Evolutionary conservation across 2,888 invertebrate genomes (phyloP).

Genomic region (Chrysolina haemoptera): DNA sequence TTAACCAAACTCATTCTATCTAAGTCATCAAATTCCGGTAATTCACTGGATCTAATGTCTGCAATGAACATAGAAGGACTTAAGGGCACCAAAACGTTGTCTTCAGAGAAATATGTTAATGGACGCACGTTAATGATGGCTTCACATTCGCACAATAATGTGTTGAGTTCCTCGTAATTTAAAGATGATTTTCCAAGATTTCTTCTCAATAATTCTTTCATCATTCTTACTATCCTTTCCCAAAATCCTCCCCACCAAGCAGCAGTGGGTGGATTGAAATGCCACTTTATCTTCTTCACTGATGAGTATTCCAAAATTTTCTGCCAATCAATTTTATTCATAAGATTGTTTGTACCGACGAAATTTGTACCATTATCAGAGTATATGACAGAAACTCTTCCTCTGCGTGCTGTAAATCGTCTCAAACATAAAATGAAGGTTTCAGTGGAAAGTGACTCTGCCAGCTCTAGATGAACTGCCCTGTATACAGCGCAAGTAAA

Average conservation of each 20-base stretch:
- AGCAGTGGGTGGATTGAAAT: conserved; percentile 64
- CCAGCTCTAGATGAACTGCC: conserved; percentile 17
- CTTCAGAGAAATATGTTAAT: conserved; percentile 18
- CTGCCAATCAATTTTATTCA: conserved; percentile 13
- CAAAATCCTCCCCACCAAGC: conserved; percentile 63
- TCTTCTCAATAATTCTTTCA: conserved; percentile 63
- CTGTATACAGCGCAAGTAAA: conserved; percentile 27
- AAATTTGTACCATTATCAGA: conserved; percentile 34
- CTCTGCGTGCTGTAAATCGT: conserved; percentile 14
- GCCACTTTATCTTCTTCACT: conserved; percentile 52
- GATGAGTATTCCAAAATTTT: conserved; percentile 45
- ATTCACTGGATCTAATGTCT: too few relatives aligned
- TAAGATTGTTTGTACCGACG: conserved; percentile 24
- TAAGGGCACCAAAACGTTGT: conserved; percentile 14
- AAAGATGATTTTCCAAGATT: conserved; percentile 58
- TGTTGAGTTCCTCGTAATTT: conserved; percentile 53
- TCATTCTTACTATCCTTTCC: conserved; percentile 35
- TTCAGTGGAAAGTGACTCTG: conserved; percentile 10
- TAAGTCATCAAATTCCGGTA: conserved; percentile 18
- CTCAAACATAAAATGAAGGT: conserved; percentile 11
- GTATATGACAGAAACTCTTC: conserved; percentile 18
- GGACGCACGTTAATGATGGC: neutral
- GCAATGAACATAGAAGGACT: conserved; percentile 24
- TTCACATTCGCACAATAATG: conserved; percentile 24
- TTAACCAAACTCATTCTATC: conserved; percentile 19